phyloP scores from a whole-genome alignment of 2,888 invertebrate species.

The Cyclophora punctaria region DNA sequence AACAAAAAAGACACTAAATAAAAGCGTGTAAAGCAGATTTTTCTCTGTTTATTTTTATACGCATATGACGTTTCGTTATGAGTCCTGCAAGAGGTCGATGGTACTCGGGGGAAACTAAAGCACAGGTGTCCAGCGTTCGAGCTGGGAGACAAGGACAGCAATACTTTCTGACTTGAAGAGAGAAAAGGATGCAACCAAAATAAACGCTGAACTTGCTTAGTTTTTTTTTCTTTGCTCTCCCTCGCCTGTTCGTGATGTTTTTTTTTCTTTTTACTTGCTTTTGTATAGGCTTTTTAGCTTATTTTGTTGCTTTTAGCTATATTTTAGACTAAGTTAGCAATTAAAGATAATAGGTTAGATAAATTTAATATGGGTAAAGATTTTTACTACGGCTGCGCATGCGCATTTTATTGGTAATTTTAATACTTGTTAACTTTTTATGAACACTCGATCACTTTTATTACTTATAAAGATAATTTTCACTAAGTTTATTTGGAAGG shows the following conservation, averaged over 20 bases:
- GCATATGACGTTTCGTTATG: constrained; percentile 45
- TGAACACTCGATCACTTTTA: too few species aligned
- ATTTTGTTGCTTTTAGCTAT: constrained; percentile 70
- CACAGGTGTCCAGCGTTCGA: constrained; percentile 75
- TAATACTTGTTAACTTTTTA: too few species aligned
- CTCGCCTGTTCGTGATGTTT: constrained; percentile 75
- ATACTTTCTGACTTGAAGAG: constrained; percentile 29
- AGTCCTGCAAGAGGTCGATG: constrained; percentile 65
- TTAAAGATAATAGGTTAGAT: constrained; percentile 41
- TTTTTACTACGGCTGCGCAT: constrained; percentile 17
- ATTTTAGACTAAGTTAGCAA: constrained; percentile 55
- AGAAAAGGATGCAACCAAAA: constrained; percentile 67
- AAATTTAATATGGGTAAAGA: constrained; percentile 26
- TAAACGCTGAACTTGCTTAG: constrained; percentile 74
- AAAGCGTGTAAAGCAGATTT: constrained; percentile 27
- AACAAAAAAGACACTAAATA: constrained; percentile 28
- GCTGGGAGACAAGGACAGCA: constrained; percentile 44
- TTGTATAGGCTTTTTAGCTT: constrained; percentile 62
- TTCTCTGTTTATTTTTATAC: constrained; percentile 25
- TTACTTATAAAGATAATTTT: too few species aligned
- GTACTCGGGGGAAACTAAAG: constrained; percentile 75
- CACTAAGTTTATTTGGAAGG: too few species aligned
- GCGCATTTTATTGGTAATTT: constrained; percentile 9
- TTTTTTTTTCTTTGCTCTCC: constrained; percentile 69
- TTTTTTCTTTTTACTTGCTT: constrained; percentile 61